phyloP scores from a whole-genome alignment of 2,113 vertebrate genomes.

The Rhinichthys klamathensis region DNA sequence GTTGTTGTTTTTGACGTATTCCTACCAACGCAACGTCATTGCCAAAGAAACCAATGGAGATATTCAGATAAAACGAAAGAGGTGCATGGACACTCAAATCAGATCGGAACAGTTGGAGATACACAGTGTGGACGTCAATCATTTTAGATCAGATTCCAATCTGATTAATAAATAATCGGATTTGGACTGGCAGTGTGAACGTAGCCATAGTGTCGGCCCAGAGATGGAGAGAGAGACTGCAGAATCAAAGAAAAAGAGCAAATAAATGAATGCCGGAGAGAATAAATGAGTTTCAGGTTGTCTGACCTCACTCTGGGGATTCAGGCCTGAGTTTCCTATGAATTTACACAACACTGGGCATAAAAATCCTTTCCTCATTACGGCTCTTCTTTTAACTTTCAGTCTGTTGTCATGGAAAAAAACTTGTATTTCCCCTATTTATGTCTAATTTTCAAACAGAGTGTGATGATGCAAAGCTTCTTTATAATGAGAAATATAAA shows the following conservation, averaged over 20 bases:
- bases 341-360: constrained; percentile 26
- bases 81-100: no score
- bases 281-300: constrained; percentile 39
- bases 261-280: constrained; percentile 31
- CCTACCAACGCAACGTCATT: no score
- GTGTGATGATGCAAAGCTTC: constrained; percentile 5
- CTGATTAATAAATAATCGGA: no score
- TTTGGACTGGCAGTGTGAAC: no score
- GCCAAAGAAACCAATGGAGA: no score
- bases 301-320: constrained; percentile 35
- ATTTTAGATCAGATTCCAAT: no score
- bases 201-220: no score
- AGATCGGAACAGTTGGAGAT: no score
- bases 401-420: not conserved
- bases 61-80: no score
- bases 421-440: not conserved
- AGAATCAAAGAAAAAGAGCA: not conserved
- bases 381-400: not conserved
- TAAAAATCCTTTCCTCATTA: constrained; percentile 7
- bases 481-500: constrained; percentile 14
- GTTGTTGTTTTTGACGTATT: no score
- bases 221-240: constrained; percentile 14
- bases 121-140: no score
- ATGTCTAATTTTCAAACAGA: not conserved
- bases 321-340: constrained; percentile 25